Base-by-base conservation (phyloP, 2,797 vertebrate genomes). In the Aulostomus chinensis region DNA sequence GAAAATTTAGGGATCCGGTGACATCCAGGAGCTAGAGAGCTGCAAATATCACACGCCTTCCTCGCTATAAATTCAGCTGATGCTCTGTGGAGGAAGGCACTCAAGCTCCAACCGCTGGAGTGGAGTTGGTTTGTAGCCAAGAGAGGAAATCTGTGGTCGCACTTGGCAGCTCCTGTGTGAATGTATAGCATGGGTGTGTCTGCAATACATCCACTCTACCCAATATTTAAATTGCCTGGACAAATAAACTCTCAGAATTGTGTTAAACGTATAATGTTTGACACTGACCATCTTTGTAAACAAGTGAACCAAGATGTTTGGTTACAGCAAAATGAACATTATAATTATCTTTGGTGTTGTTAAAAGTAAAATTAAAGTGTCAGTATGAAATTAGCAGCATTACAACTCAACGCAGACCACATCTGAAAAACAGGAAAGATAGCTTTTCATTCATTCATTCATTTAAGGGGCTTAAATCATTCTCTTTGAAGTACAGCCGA, bases 401-500 rank as follows among this genome's bases (percentile, higher is more conserved):
- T n/a, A 38, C 26, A 28, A 51, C 36, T 63, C 37, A 39, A 62
- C 76, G 55, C 32, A 48, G 62, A 48, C 15, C 14, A 53, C 60
- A 64, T 77, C 34, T 53, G 54, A 58, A 75, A 63, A 72, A 7
- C 34, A 52, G 55, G 40, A 73, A 74, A 70, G 60, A 76, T 42
- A 50, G 52, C 32, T 70, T 83, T 75, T 73, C 72, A 66, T 85
- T 84, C 74, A 84, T 74, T 86, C 47, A 71, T 18, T 30, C 41
- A 43, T 43, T 43, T 21, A 39, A 58, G 69, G 65, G 33, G 48
- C 68, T 78, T 88, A 79, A 82, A 81, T 86, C 77, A 84, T 87
- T 88, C 79, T 37, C 76, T 89, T 89, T 90, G 83, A 88, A 86
- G 82, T 30, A 1, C 29, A n/a, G n/a, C n/a, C n/a, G n/a, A 49